Percentiles rank a stretch among this genome's conserved stretches.
These are phyloP conservation scores for Lophura swinhoii DNA, from an alignment of 2,797 vertebrate genomes.

Conservation along the genomic window DNA sequence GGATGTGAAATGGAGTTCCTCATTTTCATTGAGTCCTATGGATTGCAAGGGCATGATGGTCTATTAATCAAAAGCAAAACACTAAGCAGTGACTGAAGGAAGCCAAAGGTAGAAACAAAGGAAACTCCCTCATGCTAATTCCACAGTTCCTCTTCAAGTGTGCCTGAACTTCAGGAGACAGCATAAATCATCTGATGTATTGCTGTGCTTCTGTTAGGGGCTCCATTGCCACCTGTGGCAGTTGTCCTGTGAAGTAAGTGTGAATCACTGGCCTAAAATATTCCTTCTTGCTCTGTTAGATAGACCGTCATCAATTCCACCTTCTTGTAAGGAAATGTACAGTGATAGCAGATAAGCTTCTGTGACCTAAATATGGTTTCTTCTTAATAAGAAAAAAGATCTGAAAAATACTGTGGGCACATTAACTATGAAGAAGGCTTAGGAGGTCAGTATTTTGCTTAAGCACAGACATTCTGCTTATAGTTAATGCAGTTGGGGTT, in stretches of 20 bases:
- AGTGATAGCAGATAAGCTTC: neutral
- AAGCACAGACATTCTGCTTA: neutral
- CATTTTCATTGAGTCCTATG: conserved; percentile 28
- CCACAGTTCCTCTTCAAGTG: conserved; percentile 11
- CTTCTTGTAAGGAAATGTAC: neutral
- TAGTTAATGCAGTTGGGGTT: neutral
- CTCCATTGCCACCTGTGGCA: neutral
- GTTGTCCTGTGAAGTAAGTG: neutral
- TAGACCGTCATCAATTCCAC: neutral
- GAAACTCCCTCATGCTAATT: conserved; percentile 34
- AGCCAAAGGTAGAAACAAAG: neutral
- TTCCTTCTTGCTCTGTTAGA: neutral
- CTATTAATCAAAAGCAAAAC: conserved; percentile 35
- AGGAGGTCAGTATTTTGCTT: neutral
- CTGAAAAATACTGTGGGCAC: neutral
- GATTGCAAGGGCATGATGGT: neutral
- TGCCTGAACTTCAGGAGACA: neutral
- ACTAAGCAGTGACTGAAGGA: neutral
- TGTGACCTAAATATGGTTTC: neutral
- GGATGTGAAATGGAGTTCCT: conserved; percentile 31
- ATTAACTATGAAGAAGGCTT: neutral
- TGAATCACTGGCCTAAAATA: neutral
- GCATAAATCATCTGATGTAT: neutral
- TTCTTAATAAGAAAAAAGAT: conserved; percentile 40
- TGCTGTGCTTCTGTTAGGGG: neutral